Percentiles rank a stretch among this genome's conserved stretches.
Conservation (phyloP, 1,140 invertebrate genomes). For the Drosophila tsacasi region DNA sequence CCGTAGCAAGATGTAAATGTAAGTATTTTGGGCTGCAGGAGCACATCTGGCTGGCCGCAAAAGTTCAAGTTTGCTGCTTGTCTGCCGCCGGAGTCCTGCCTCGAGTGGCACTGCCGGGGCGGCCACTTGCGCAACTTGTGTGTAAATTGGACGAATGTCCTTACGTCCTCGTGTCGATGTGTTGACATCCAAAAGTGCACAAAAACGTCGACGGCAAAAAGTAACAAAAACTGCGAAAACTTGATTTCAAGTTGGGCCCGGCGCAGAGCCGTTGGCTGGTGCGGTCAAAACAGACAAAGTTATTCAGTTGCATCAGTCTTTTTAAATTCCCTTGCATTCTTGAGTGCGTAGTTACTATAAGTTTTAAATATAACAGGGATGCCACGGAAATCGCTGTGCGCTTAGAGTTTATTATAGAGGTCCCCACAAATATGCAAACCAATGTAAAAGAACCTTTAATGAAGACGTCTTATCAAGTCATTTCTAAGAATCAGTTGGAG, state of each 20-base stretch:
- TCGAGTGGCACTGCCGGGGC: constrained; percentile 48
- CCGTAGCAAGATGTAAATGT: constrained; percentile 54
- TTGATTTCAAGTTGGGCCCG: constrained; percentile 60
- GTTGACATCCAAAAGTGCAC: constrained; percentile 78
- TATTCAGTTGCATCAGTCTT: constrained; percentile 18
- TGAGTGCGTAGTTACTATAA: constrained; percentile 5
- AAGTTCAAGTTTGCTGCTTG: constrained; percentile 81
- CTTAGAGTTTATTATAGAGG: background rate
- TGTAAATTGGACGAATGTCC: constrained; percentile 81
- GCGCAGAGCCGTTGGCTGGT: constrained; percentile 25
- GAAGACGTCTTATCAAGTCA: too few species aligned
- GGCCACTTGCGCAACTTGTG: constrained; percentile 48
- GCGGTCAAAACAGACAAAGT: constrained; percentile 43
- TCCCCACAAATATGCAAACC: background rate
- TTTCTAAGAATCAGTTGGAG: too few species aligned
- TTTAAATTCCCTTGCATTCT: constrained; percentile 10
- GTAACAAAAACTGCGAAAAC: constrained; percentile 35
- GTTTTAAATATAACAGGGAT: background rate
- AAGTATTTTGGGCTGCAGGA: constrained; percentile 24
- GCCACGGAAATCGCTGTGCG: background rate
- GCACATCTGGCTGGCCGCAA: constrained; percentile 69
- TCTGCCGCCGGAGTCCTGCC: constrained; percentile 62
- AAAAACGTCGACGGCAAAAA: constrained; percentile 28
- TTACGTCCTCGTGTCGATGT: constrained; percentile 74
- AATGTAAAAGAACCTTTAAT: background rate